phyloP scores from a whole-genome alignment of 2,888 invertebrate genomes.

The Eupelmus urozonus region DNA sequence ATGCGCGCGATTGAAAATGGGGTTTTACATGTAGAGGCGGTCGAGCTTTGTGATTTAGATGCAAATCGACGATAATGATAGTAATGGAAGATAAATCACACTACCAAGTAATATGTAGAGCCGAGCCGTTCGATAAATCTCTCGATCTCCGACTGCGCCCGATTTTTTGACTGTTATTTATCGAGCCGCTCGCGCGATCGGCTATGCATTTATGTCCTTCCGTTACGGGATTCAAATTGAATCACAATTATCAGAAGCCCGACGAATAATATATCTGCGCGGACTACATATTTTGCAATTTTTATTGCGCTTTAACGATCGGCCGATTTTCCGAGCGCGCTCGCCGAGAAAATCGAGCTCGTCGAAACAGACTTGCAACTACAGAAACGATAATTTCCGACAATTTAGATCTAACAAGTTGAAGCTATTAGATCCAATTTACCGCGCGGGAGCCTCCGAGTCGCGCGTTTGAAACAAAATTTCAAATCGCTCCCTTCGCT shows the following conservation, averaged over 20 bases:
- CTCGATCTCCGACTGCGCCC: neutral
- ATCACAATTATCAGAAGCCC: too few relatives aligned
- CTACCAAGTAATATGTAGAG: neutral
- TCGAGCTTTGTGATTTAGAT: neutral
- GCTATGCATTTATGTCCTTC: too few relatives aligned
- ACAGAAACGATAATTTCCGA: too few relatives aligned
- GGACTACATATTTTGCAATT: too few relatives aligned
- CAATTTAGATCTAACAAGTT: neutral
- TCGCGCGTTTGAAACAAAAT: neutral
- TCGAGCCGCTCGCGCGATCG: too few relatives aligned
- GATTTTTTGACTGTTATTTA: neutral
- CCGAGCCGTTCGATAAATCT: neutral
- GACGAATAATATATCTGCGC: too few relatives aligned
- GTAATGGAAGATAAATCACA: slow-evolving; percentile 34
- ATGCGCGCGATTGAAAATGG: slow-evolving; percentile 14
- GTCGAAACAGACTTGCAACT: too few relatives aligned
- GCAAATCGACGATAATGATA: slow-evolving; percentile 30
- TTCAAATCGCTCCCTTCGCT: neutral
- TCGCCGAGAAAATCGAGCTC: too few relatives aligned
- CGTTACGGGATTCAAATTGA: too few relatives aligned
- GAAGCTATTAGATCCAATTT: neutral
- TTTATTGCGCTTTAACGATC: too few relatives aligned
- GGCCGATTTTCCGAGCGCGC: too few relatives aligned
- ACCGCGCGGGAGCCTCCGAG: neutral
- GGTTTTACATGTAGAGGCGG: neutral